Evolutionary conservation across 2,888 invertebrate genomes (phyloP).

Genomic region (Sinelater perroti): DNA sequence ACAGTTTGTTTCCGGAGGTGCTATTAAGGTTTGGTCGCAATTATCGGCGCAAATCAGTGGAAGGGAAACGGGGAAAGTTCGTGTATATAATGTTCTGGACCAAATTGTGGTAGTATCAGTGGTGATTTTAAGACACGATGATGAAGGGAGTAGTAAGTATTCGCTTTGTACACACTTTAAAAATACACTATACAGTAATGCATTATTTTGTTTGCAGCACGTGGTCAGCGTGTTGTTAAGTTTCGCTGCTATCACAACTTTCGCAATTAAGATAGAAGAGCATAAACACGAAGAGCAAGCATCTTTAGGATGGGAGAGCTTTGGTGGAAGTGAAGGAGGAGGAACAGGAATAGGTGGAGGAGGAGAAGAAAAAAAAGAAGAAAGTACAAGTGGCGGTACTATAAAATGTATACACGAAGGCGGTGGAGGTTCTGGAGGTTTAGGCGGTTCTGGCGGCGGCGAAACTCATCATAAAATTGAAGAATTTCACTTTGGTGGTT

Average conservation of each 20-base stretch:
- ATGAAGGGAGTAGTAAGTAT: slow-evolving; percentile 26
- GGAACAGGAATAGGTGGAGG: slow-evolving; percentile 1
- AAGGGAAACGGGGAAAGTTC: slow-evolving; percentile 41
- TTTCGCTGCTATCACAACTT: not conserved
- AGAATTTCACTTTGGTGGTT: not conserved
- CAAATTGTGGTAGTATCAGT: not conserved
- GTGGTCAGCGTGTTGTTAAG: not conserved
- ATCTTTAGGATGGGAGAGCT: slow-evolving; percentile 1
- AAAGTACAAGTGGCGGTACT: slow-evolving; percentile 24
- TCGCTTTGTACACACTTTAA: not conserved
- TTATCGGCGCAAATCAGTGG: slow-evolving; percentile 3
- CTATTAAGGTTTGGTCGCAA: not conserved
- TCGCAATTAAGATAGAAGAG: not conserved
- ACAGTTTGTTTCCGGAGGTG: slow-evolving; percentile 1
- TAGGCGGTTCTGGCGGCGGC: not conserved
- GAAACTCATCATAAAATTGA: too few species aligned
- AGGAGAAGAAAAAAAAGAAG: slow-evolving; percentile 6
- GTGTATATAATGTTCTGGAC: slow-evolving; percentile 38
- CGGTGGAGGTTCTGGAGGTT: not conserved
- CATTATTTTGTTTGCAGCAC: slow-evolving; percentile 5
- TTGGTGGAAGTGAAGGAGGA: not conserved
- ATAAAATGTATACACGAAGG: slow-evolving; percentile 13
- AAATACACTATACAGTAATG: not conserved
- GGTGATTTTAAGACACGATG: slow-evolving; percentile 11
- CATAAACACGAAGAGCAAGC: slow-evolving; percentile 1